Conservation (phyloP, 2,113 vertebrate species). For the Butorides virescens region DNA sequence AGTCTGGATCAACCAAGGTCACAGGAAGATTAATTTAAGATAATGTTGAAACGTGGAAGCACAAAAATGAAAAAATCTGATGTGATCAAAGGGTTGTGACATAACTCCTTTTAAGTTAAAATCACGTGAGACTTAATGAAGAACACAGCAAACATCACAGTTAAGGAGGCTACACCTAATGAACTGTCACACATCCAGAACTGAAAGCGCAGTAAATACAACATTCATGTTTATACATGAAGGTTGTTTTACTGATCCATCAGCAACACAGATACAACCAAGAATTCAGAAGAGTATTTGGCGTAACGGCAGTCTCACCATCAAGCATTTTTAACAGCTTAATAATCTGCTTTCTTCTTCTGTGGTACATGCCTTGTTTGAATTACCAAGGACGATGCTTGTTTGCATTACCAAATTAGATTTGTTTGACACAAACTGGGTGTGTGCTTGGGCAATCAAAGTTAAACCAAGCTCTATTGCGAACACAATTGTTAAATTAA, state of each 20-base stretch:
- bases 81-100: neutral
- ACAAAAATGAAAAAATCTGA: neutral
- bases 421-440: neutral
- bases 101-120: neutral
- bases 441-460: neutral
- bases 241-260: neutral
- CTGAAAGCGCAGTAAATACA: neutral
- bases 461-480: neutral
- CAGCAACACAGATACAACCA: neutral
- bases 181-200: neutral
- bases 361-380: neutral
- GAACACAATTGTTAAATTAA: conserved; percentile 7
- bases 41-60: neutral
- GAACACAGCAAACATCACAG: neutral
- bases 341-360: neutral
- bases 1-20: neutral
- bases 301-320: neutral
- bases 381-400: neutral
- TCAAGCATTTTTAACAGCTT: neutral
- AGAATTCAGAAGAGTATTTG: neutral
- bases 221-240: neutral
- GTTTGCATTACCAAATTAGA: conserved; percentile 12
- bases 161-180: neutral
- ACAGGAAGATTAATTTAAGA: neutral
- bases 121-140: neutral